These are phyloP conservation scores for Aphidius gifuensis DNA, from an alignment of 1,140 invertebrate species.

Conservation along the genomic window DNA sequence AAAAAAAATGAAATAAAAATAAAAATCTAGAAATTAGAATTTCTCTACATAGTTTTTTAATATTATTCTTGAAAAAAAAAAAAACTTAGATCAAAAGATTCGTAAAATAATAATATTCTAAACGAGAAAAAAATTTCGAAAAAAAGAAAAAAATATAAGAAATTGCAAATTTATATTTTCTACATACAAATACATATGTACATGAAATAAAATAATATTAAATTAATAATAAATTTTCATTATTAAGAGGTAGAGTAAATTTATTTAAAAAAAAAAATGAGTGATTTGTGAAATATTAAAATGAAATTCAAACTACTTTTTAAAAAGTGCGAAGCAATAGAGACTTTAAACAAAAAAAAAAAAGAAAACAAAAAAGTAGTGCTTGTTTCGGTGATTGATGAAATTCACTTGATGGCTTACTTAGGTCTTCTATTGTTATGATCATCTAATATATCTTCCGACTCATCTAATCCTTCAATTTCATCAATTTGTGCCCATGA, in stretches of 20 bases:
- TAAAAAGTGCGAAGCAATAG: slow-evolving; percentile 21
- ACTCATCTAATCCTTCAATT: slow-evolving; percentile 57
- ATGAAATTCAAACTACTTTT: slow-evolving; percentile 11
- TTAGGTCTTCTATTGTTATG: slow-evolving; percentile 49
- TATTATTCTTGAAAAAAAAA: no score
- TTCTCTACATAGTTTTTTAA: no score
- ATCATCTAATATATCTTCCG: slow-evolving; percentile 46
- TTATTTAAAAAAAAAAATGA: slow-evolving; percentile 1
- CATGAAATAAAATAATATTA: no score
- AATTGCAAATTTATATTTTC: no score
- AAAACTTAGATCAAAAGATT: no score
- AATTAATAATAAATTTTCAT: no score
- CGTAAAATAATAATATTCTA: no score
- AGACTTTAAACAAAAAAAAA: slow-evolving; percentile 19
- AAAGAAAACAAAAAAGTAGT: not conserved
- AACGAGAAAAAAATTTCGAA: no score
- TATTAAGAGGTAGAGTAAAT: slow-evolving; percentile 9
- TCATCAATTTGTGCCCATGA: slow-evolving; percentile 61
- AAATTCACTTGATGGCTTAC: slow-evolving; percentile 36
- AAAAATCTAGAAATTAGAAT: no score
- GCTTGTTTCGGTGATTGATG: not conserved
- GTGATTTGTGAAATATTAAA: slow-evolving; percentile 2
- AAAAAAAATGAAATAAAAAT: no score
- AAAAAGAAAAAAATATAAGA: no score
- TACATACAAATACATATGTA: no score